These are phyloP conservation scores for Reticulitermes speratus DNA, from an alignment of 1,140 invertebrate genomes.

Conservation along the genomic window DNA sequence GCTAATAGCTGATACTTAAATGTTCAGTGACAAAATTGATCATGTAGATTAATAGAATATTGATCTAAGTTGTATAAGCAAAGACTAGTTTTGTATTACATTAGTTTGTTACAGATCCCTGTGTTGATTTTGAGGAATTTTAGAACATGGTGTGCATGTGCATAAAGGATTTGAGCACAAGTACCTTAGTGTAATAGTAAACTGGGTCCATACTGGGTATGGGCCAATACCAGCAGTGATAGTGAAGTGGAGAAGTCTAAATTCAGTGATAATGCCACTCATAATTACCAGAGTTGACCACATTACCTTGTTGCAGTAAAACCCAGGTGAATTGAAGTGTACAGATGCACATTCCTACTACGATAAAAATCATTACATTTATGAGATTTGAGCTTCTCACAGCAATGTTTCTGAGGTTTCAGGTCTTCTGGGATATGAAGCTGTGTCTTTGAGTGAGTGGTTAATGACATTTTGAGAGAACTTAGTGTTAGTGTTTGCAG, in stretches of 20 bases:
- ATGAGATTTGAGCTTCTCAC: too few species aligned
- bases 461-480: too few species aligned
- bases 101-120: background rate
- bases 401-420: too few species aligned
- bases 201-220: background rate
- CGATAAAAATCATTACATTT: too few species aligned
- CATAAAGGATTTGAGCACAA: constrained; percentile 3
- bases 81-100: constrained; percentile 12
- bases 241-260: too few species aligned
- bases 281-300: constrained; percentile 32
- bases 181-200: background rate
- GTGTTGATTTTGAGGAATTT: constrained; percentile 12
- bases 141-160: background rate
- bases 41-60: background rate
- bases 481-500: too few species aligned
- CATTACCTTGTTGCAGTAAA: constrained; percentile 19
- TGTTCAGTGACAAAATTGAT: background rate
- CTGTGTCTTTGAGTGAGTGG: too few species aligned
- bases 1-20: background rate
- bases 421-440: too few species aligned
- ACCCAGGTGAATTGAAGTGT: constrained; percentile 15
- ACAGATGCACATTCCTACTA: too few species aligned
- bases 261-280: background rate
- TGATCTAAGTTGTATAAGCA: background rate
- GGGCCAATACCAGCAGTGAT: background rate